These are phyloP conservation scores for Heliconius charithonia DNA, from an alignment of 2,888 invertebrate genomes.

Conservation along the genomic window DNA sequence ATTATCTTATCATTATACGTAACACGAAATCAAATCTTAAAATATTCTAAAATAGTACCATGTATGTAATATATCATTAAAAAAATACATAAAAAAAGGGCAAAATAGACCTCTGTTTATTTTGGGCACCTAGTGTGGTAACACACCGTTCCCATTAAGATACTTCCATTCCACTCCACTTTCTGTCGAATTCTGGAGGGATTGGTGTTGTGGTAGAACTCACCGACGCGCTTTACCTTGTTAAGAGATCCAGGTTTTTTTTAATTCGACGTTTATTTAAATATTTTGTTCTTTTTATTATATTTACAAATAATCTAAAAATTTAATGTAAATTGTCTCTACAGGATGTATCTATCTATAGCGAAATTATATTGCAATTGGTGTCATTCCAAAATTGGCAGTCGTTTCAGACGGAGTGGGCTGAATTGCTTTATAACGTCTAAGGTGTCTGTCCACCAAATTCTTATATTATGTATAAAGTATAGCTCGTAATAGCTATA, in stretches of 20 bases:
- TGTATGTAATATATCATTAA: too few relatives aligned
- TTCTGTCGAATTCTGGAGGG: too few relatives aligned
- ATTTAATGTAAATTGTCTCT: slow-evolving; percentile 5
- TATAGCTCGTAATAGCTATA: neutral
- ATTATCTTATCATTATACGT: neutral
- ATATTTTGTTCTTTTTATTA: too few relatives aligned
- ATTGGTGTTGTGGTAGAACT: too few relatives aligned
- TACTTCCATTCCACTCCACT: too few relatives aligned
- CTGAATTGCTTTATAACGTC: slow-evolving; percentile 28
- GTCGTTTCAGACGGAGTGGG: slow-evolving; percentile 25
- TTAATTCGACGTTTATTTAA: neutral
- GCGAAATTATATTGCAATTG: slow-evolving; percentile 29
- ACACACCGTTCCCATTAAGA: too few relatives aligned
- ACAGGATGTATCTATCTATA: slow-evolving; percentile 17
- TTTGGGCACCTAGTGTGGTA: too few relatives aligned
- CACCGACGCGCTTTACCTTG: too few relatives aligned
- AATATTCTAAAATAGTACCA: neutral
- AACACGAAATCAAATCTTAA: neutral
- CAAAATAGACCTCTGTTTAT: too few relatives aligned
- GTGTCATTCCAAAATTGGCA: slow-evolving; percentile 30
- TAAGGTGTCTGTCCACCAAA: slow-evolving; percentile 5
- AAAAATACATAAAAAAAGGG: too few relatives aligned
- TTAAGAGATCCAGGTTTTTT: too few relatives aligned
- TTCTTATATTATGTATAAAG: neutral
- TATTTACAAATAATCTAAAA: neutral